phyloP scores from a whole-genome alignment of 1,140 invertebrate genomes.

The Drosophila willistoni region DNA sequence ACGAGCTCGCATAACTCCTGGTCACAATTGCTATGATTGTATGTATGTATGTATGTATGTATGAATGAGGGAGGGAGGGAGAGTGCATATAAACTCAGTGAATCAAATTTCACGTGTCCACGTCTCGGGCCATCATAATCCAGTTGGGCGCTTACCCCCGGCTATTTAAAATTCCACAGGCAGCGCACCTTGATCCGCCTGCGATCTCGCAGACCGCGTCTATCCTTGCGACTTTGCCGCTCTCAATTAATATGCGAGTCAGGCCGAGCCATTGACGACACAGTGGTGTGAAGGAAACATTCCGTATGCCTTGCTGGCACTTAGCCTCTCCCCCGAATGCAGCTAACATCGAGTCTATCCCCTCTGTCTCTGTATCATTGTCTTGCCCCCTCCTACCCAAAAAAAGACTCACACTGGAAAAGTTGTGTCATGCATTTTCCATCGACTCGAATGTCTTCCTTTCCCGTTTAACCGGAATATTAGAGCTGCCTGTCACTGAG shows the following conservation, averaged over 20 bases:
- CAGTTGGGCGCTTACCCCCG: constrained; percentile 29
- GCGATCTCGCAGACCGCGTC: constrained; percentile 19
- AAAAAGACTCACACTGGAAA: constrained; percentile 6
- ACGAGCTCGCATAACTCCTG: not conserved
- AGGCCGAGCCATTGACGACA: constrained; percentile 13
- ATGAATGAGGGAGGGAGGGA: not conserved
- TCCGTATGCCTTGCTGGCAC: constrained; percentile 17
- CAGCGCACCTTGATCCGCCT: constrained; percentile 41
- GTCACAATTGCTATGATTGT: constrained; percentile 1
- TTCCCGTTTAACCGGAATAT: constrained; percentile 33
- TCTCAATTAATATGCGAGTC: constrained; percentile 47
- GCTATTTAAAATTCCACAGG: constrained; percentile 50
- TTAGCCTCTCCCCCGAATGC: not conserved
- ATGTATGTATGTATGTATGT: not conserved
- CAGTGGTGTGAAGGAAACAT: not conserved
- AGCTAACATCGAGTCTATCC: not conserved
- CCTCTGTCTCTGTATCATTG: not conserved
- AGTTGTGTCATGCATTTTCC: constrained; percentile 23
- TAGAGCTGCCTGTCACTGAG: constrained; percentile 19
- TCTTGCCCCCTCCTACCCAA: not conserved
- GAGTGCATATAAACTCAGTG: constrained; percentile 23
- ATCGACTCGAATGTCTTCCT: constrained; percentile 3
- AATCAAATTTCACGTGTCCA: constrained; percentile 39
- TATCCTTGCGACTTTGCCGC: constrained; percentile 15
- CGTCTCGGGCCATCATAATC: constrained; percentile 43